A percentile compares a stretch with the other conserved stretches of the same genome.
Conservation (phyloP, 2,888 invertebrate genomes). For the Xylophagus ater region DNA sequence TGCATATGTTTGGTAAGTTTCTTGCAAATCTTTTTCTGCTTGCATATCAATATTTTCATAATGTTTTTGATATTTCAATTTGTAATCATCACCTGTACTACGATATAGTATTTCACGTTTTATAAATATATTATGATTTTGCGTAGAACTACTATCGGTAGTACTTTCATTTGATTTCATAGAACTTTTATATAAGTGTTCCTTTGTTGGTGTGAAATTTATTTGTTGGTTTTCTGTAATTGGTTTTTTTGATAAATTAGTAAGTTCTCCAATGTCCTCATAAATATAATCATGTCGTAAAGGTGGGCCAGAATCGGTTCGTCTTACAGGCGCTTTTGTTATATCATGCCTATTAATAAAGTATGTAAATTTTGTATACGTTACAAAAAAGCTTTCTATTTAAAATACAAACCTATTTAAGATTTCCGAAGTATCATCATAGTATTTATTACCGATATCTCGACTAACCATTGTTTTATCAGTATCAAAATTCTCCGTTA, state of each 20-base stretch:
- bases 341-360: conserved; percentile 14
- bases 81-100: conserved; percentile 43
- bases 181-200: conserved; percentile 3
- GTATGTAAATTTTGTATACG: not conserved
- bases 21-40: conserved; percentile 9
- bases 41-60: conserved; percentile 19
- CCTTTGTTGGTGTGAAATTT: not conserved
- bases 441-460: conserved; percentile 15
- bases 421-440: conserved; percentile 17
- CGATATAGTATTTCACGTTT: conserved; percentile 31
- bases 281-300: conserved; percentile 20
- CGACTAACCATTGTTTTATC: conserved; percentile 8
- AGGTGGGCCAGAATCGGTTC: conserved; percentile 21
- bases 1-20: conserved; percentile 13
- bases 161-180: conserved; percentile 10
- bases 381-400: not conserved
- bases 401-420: conserved; percentile 16
- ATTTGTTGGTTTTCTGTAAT: too few species aligned
- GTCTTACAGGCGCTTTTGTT: conserved; percentile 17
- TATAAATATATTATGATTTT: conserved; percentile 6
- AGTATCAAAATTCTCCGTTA: conserved; percentile 13
- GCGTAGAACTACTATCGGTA: not conserved
- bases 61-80: conserved; percentile 28
- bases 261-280: conserved; percentile 19
- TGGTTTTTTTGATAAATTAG: conserved; percentile 1